Conservation (phyloP, 2,797 vertebrate genomes). For the Todus mexicanus region DNA sequence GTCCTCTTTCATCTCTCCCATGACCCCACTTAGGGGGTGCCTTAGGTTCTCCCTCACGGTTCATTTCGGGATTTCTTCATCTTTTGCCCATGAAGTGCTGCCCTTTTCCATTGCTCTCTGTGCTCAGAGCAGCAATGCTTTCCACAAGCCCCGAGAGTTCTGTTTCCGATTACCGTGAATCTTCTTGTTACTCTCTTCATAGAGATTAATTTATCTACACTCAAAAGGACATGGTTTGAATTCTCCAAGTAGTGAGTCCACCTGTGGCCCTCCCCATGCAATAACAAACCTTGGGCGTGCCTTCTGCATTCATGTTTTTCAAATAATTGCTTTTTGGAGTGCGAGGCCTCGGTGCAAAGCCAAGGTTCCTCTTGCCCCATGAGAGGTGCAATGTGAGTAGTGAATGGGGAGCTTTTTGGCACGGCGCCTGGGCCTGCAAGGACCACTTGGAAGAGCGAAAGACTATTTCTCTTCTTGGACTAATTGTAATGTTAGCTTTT, state of each 20-base stretch:
- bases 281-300: not conserved
- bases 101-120: rapidly evolving
- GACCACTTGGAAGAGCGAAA: not conserved
- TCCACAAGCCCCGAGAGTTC: rapidly evolving
- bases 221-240: not conserved
- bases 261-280: not conserved
- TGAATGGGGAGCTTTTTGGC: slow-evolving; percentile 13
- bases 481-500: not conserved
- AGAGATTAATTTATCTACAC: not conserved
- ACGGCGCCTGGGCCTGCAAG: not conserved
- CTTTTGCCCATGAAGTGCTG: not conserved
- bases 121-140: not conserved
- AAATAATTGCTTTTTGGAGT: not conserved
- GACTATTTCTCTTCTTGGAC: not conserved
- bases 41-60: not conserved
- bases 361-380: not conserved
- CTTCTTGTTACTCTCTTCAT: not conserved
- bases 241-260: not conserved
- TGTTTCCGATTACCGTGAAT: not conserved
- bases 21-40: rapidly evolving
- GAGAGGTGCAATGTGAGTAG: not conserved
- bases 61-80: not conserved
- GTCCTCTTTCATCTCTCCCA: not conserved
- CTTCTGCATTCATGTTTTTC: not conserved
- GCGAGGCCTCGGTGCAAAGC: not conserved